Evolutionary conservation across 2,888 invertebrate species (phyloP).

Genomic region (Myathropa florea): DNA sequence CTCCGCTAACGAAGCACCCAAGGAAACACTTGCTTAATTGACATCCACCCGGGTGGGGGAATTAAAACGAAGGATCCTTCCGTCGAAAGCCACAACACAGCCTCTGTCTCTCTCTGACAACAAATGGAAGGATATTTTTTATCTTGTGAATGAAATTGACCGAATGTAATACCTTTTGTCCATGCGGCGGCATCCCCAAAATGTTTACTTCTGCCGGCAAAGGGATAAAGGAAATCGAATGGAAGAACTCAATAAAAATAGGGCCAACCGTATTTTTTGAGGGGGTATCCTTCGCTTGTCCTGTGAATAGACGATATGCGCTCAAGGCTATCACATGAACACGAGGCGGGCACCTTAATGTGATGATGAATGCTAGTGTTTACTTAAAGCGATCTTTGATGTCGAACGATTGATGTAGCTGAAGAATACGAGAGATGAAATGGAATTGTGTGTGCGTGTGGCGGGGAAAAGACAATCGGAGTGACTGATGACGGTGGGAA

Average conservation of each 20-base stretch:
- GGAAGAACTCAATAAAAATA: slow-evolving; percentile 1
- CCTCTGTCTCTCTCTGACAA: no score
- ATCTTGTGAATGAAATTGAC: slow-evolving; percentile 7
- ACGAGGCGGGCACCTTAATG: not conserved
- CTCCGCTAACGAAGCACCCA: not conserved
- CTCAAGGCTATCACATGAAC: no score
- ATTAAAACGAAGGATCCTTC: not conserved
- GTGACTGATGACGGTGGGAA: not conserved
- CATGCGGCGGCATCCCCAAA: not conserved
- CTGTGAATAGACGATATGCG: no score
- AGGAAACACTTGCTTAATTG: slow-evolving; percentile 10
- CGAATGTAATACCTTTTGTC: slow-evolving; percentile 6
- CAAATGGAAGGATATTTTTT: not conserved
- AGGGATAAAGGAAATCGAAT: not conserved
- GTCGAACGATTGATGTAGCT: not conserved
- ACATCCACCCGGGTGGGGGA: not conserved
- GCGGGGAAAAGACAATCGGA: no score
- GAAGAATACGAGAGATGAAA: not conserved
- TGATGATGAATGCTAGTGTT: not conserved
- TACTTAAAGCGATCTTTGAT: not conserved
- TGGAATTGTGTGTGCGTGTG: not conserved
- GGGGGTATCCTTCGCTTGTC: no score
- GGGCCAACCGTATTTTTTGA: no score
- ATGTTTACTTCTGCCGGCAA: not conserved
- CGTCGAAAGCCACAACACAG: not conserved